phyloP scores from a whole-genome alignment of 2,113 vertebrate species.

The Turnix velox region DNA sequence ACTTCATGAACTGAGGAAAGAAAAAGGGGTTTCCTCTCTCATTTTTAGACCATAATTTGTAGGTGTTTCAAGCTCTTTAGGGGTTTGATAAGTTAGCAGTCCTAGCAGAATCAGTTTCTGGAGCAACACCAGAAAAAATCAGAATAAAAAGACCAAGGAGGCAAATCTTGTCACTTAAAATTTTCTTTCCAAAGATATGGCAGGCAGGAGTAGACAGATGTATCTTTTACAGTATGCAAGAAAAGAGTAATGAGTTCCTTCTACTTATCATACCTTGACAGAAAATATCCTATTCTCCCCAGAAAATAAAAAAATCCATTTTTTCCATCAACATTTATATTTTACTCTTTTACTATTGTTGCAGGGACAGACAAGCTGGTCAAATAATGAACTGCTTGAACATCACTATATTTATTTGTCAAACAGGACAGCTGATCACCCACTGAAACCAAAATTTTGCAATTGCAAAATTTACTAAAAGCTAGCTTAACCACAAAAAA shows the following conservation, averaged over 20 bases:
- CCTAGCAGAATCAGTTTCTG: neutral
- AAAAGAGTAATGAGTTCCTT: neutral
- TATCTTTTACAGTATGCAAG: neutral
- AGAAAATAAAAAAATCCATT: neutral
- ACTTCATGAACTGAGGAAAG: neutral
- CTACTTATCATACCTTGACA: neutral
- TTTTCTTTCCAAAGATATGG: neutral
- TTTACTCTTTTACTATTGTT: neutral
- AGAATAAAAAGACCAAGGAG: neutral
- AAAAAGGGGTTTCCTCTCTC: neutral
- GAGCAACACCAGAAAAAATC: neutral
- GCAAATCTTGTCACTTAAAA: neutral
- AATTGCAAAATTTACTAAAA: neutral
- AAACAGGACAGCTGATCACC: neutral
- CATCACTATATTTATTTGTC: neutral
- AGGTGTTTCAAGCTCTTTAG: neutral
- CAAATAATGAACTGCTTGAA: neutral
- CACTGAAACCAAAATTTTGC: neutral
- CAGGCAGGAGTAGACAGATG: neutral
- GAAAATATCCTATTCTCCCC: neutral
- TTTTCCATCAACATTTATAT: neutral
- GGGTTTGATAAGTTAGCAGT: neutral
- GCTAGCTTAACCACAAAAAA: neutral
- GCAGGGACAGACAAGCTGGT: neutral
- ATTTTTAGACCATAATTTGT: neutral